Conservation (phyloP, 2,797 vertebrate species). For the Psittacula echo region DNA sequence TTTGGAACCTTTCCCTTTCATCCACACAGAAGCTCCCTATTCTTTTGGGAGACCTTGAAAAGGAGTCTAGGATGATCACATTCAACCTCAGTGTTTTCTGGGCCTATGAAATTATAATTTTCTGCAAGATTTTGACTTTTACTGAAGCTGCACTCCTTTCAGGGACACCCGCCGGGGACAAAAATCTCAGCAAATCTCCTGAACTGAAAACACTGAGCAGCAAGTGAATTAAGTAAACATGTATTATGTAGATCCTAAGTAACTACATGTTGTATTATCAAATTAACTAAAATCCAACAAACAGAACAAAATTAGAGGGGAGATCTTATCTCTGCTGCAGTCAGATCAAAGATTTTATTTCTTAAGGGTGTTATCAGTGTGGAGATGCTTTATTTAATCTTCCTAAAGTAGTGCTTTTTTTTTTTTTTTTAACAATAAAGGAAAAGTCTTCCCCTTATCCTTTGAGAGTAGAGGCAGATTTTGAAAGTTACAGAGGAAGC, state of each 20-base stretch:
- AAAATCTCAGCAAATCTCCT: not conserved
- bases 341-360: not conserved
- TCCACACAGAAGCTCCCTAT: rapidly evolving
- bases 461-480: not conserved
- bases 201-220: not conserved
- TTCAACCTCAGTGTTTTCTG: not conserved
- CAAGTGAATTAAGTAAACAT: not conserved
- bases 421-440: not conserved
- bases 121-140: not conserved
- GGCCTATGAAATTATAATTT: not conserved
- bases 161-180: not conserved
- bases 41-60: not conserved
- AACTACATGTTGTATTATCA: not conserved
- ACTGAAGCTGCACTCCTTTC: not conserved
- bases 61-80: not conserved
- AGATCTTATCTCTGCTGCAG: not conserved
- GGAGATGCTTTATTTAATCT: not conserved
- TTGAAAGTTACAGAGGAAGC: not conserved
- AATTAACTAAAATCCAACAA: not conserved
- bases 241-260: not conserved
- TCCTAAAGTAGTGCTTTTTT: not conserved
- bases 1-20: not conserved
- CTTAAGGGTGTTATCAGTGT: not conserved
- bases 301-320: not conserved
- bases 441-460: not conserved